Percentiles rank a stretch among this genome's conserved stretches.
phyloP scores from a whole-genome alignment of 2,797 vertebrate genomes.

The Halcyon leucocephala region DNA sequence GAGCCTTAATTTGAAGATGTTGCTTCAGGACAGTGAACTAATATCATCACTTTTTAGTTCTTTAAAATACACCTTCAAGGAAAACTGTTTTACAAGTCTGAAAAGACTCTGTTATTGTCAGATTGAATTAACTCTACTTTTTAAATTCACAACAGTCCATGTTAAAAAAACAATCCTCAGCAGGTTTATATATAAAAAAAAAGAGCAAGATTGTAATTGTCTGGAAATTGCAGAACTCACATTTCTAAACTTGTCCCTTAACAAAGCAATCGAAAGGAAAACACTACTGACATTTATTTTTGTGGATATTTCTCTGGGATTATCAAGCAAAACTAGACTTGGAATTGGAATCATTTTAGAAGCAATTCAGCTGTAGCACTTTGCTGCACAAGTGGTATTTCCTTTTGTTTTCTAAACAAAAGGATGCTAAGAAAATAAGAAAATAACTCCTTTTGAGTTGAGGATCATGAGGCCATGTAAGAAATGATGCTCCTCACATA shows the following conservation, averaged over 20 bases:
- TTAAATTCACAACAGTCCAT: background rate
- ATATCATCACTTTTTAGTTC: background rate
- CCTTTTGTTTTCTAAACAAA: background rate
- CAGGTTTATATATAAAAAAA: background rate
- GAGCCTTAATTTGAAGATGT: background rate
- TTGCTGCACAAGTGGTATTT: background rate
- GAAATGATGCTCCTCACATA: background rate
- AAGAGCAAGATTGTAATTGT: background rate
- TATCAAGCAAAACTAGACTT: background rate
- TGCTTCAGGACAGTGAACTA: background rate
- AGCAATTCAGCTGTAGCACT: background rate
- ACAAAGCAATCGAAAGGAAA: conserved; percentile 28
- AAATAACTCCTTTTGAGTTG: conserved; percentile 12
- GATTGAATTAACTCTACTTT: conserved; percentile 1
- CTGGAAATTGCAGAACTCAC: background rate
- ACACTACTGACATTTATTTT: background rate
- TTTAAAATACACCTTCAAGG: background rate
- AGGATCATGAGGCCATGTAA: background rate
- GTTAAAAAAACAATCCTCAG: background rate
- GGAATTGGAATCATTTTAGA: conserved; percentile 36
- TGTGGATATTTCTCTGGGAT: background rate
- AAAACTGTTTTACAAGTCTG: conserved; percentile 6
- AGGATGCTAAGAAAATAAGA: background rate
- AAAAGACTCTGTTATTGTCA: background rate
- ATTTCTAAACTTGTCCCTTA: background rate